A percentile compares a stretch with the other conserved stretches of the same genome.
These are phyloP conservation scores for Sigmodon hispidus DNA, from an alignment of 2,113 vertebrate genomes.

Conservation along the genomic window DNA sequence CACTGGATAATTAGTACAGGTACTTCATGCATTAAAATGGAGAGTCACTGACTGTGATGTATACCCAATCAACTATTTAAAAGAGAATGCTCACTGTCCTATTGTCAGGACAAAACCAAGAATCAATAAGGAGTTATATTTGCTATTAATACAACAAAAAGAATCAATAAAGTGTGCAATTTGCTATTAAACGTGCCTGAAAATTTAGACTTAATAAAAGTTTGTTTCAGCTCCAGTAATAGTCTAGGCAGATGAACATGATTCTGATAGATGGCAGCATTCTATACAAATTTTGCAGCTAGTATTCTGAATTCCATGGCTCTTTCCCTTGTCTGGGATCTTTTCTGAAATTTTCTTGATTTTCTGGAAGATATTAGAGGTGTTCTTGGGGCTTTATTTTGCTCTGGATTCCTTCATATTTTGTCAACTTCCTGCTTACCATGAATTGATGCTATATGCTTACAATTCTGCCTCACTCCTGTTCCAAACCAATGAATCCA, in stretches of 20 bases:
- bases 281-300: neutral
- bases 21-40: neutral
- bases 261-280: neutral
- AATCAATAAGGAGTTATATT: neutral
- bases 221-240: neutral
- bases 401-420: neutral
- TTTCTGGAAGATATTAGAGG: neutral
- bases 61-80: neutral
- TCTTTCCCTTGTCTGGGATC: neutral
- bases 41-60: neutral
- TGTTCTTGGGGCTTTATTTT: no score
- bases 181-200: neutral
- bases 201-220: neutral
- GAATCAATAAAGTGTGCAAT: no score
- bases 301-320: no score
- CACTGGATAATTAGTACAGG: neutral
- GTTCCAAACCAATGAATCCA: neutral
- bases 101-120: neutral
- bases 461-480: neutral
- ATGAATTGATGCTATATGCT: neutral
- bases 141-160: neutral
- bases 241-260: neutral
- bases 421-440: neutral
- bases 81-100: neutral
- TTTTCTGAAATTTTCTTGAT: neutral